Evolutionary conservation across 2,888 invertebrate species (phyloP), one percentile per base, ranked within the genome.

Genomic region (Neoaliturus tenellus): DNA sequence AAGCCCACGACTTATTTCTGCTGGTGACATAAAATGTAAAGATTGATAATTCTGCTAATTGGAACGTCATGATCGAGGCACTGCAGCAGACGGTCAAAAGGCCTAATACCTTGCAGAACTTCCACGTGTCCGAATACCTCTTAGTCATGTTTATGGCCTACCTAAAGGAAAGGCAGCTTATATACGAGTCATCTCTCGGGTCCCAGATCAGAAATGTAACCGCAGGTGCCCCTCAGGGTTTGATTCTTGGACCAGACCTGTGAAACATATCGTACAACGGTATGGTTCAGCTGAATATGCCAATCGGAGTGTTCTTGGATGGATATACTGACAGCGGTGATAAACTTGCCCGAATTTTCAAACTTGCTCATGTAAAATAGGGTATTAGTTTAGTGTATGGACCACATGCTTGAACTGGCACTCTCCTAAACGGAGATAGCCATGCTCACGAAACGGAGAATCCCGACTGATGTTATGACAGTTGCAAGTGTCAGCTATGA

Each of bases 121-220:
- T n/a, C n/a, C 8, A 85, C 85, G 17, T 83, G 87, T 0, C 75
- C 6, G 28, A 41, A 81, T 20, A n/a, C n/a, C n/a, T n/a, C n/a
- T n/a, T n/a, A n/a, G n/a, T n/a, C n/a, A 80, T 88, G 14, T 20
- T 87, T 8, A 81, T 67, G 41, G 85, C 80, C 73, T 88, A 88
- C 81, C 83, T 88, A 23, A 81, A 73, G 12, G 81, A 85, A 20
- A 58, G 87, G 20, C n/a, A 55, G 14, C 55, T 87, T 25, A 25
- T 44, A 14, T 87, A 86, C 82, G 81, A 83, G 6, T 41, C 25
- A 6, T 4, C 23, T 17, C 5, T 5, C 14, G 25, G 17, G 23
- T n/a, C 17, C 17, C 25, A 33, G 14, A 71, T 39, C 39, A 39
- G 39, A 12, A 39, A 39, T 6, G 39, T 39, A 39, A 39, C 39